These are phyloP conservation scores for Alethe castanea DNA, from an alignment of 2,113 vertebrate species.

Conservation along the genomic window DNA sequence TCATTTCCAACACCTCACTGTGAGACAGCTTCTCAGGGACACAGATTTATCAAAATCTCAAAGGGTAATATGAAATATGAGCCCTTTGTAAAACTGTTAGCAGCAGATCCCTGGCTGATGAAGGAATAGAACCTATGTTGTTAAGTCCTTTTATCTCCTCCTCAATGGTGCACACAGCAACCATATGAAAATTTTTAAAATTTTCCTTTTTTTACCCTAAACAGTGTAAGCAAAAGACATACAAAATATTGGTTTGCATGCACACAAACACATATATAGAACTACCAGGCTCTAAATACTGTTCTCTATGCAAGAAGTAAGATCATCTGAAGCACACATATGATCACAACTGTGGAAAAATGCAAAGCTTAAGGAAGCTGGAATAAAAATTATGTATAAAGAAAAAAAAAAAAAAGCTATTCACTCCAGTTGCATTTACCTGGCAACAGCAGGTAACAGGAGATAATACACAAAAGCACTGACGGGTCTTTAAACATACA, in stretches of 20 bases:
- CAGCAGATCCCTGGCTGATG: background rate
- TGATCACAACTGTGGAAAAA: background rate
- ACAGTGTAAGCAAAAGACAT: background rate
- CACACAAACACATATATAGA: background rate
- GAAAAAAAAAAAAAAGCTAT: background rate
- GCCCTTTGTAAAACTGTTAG: background rate
- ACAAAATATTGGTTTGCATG: background rate
- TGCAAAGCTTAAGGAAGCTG: background rate
- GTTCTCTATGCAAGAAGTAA: background rate
- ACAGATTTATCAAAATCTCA: background rate
- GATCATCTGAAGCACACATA: background rate
- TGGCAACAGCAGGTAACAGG: constrained; percentile 1
- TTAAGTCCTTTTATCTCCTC: background rate
- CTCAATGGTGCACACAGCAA: background rate
- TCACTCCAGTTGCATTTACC: background rate
- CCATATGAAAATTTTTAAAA: background rate
- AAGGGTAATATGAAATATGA: constrained; percentile 9
- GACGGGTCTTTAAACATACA: background rate
- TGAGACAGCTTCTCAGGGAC: background rate
- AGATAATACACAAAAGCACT: constrained; percentile 2
- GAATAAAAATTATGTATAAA: background rate
- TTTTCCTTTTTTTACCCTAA: background rate
- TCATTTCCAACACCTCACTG: background rate
- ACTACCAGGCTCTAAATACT: background rate
- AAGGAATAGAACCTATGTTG: background rate